Percentiles rank a stretch among this genome's conserved stretches.
These are phyloP conservation scores for Proisotoma minuta DNA, from an alignment of 2,888 invertebrate genomes.

Conservation along the genomic window DNA sequence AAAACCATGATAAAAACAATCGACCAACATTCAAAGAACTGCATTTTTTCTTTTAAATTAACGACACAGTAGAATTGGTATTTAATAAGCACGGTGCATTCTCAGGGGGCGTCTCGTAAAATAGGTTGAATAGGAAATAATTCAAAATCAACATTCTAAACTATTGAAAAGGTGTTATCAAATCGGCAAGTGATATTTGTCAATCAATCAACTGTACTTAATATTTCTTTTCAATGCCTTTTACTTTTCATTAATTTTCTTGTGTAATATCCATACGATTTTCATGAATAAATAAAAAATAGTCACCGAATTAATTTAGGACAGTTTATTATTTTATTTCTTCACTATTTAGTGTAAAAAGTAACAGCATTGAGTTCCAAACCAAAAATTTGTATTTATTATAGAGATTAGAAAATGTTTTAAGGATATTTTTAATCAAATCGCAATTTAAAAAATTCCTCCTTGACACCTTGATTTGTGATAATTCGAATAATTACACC, in stretches of 20 bases:
- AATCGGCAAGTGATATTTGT: too few relatives aligned
- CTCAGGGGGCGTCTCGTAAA: constrained; percentile 38
- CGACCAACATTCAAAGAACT: background rate
- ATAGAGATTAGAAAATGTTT: too few relatives aligned
- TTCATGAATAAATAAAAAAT: too few relatives aligned
- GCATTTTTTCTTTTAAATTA: background rate
- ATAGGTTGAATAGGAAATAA: background rate
- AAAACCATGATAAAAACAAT: background rate
- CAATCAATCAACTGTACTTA: too few relatives aligned
- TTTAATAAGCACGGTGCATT: constrained; percentile 16
- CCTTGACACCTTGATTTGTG: constrained; percentile 77
- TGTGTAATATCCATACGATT: too few relatives aligned
- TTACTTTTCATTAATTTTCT: too few relatives aligned
- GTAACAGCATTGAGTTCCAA: background rate
- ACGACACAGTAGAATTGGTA: background rate
- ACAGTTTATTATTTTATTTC: too few relatives aligned
- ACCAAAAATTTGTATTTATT: too few relatives aligned
- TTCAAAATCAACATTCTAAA: background rate
- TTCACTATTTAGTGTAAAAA: background rate
- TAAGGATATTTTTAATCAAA: constrained; percentile 68
- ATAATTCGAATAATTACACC: constrained; percentile 78
- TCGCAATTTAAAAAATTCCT: constrained; percentile 69
- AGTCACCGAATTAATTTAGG: too few relatives aligned
- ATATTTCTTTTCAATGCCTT: too few relatives aligned
- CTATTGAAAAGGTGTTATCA: too few relatives aligned